Evolutionary conservation across 2,113 vertebrate species (phyloP).

Genomic region (Ceyx melanurus): DNA sequence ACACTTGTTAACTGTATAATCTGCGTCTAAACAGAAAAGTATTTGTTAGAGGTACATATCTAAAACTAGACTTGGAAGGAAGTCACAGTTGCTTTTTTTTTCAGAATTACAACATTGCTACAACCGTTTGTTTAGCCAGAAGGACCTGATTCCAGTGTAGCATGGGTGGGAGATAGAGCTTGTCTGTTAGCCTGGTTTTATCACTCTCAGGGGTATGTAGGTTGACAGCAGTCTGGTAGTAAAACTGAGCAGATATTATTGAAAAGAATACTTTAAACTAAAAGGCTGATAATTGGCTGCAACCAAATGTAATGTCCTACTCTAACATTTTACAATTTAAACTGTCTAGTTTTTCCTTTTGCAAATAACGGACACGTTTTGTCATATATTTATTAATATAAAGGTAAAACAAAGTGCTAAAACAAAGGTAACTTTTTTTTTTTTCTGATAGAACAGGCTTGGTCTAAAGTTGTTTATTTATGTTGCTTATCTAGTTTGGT

Average conservation of each 20-base stretch:
- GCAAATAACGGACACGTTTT: neutral
- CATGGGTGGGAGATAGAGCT: neutral
- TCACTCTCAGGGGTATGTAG: neutral
- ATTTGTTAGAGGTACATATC: constrained; percentile 45
- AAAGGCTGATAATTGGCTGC: accelerated
- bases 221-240: neutral
- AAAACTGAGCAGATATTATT: neutral
- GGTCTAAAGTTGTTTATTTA: neutral
- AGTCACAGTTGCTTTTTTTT: neutral
- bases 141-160: neutral
- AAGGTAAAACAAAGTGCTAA: neutral
- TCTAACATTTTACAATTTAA: neutral
- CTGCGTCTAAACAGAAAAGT: constrained; percentile 33
- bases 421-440: neutral
- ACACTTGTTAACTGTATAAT: constrained; percentile 21
- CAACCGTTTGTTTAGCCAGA: constrained; percentile 26
- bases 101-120: neutral
- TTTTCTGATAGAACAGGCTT: neutral
- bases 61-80: constrained; percentile 49
- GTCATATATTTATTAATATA: neutral
- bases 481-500: neutral
- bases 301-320: neutral
- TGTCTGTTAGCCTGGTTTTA: neutral
- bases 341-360: neutral
- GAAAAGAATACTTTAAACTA: neutral